Evolutionary conservation across 1,140 invertebrate species (phyloP), one percentile per base, ranked within the genome.

Genomic region (Lordiphosa clarofinis): DNA sequence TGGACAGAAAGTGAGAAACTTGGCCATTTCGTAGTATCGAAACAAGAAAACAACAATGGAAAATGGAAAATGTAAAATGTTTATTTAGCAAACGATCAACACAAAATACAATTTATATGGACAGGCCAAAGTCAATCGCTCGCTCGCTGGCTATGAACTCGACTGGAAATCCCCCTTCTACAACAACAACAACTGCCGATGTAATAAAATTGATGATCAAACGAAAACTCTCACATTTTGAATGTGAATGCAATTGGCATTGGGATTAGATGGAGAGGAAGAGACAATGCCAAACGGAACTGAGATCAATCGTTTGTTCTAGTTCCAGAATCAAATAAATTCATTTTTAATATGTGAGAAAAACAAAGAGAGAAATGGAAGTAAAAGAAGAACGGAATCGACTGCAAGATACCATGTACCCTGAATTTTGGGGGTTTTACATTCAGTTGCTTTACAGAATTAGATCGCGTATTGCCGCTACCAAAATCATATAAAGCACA

Each of bases 151-250:
- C 28, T 56, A 49, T 44, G 40, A 24, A 15, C 28, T 38, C 36
- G 36, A 66, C 67, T 66, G 72, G 72, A 75, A 72, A 82, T 82
- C 44, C 72, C 58, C 71, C 56, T 54, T 9, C 8, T 24, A 56
- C 33, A 60, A 48, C 36, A 11, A 49, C 49, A 81, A 65, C 59
- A 73, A 79, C 40, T 61, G 56, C 61, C 53, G 62, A 66, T 57
- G 75, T 73, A 81, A 82, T 81, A 82, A 81, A 81, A 68, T 81
- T 81, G 76, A 81, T 81, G 76, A 81, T 81, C 76, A 81, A 81
- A 81, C 78, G 76, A 81, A 81, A 81, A 82, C 76, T 81, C 76
- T 81, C 76, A 81, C 76, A 64, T 76, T 42, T 53, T 40, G 49
- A 54, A 54, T 65, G 56, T 4, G 11, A 6, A 15, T 9, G 36